These are phyloP conservation scores for Prionailurus bengalensis DNA, from an alignment of 2,113 vertebrate genomes.

Conservation along the genomic window DNA sequence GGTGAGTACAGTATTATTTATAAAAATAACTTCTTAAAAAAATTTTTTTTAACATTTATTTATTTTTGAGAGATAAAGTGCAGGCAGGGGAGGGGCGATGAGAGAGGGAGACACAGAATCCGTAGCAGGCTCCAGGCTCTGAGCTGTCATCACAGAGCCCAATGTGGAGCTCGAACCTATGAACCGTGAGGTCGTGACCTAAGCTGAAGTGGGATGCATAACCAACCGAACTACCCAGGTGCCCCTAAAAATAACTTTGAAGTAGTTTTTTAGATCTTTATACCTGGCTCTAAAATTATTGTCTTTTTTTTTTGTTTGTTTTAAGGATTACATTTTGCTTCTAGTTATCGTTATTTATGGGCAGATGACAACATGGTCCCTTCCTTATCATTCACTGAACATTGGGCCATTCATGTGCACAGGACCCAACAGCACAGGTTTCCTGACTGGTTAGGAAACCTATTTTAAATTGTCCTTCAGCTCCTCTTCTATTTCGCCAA, in stretches of 20 bases:
- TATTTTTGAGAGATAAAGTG: too few species aligned
- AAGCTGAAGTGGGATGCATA: too few species aligned
- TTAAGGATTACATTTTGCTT: neutral
- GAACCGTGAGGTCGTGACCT: too few species aligned
- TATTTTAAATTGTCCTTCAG: neutral
- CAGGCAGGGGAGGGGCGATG: too few species aligned
- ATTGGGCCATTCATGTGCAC: neutral
- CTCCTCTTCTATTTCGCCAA: neutral
- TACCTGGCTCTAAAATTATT: neutral
- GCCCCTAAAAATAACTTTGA: neutral
- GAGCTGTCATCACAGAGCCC: too few species aligned
- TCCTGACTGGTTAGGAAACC: neutral
- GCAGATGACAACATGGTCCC: neutral
- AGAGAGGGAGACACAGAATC: too few species aligned
- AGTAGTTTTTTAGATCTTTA: neutral
- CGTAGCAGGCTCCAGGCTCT: too few species aligned
- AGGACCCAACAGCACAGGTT: neutral
- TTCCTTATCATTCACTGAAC: neutral
- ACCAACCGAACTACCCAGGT: too few species aligned
- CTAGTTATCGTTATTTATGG: neutral
- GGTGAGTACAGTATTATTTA: constrained; percentile 16
- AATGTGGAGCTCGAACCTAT: too few species aligned
- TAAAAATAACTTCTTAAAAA: neutral
- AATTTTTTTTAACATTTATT: too few species aligned
- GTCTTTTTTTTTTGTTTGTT: neutral